A percentile compares a stretch with the other conserved stretches of the same genome.
Conservation (phyloP, 2,797 vertebrate genomes). For the Cheracebus regulus region DNA sequence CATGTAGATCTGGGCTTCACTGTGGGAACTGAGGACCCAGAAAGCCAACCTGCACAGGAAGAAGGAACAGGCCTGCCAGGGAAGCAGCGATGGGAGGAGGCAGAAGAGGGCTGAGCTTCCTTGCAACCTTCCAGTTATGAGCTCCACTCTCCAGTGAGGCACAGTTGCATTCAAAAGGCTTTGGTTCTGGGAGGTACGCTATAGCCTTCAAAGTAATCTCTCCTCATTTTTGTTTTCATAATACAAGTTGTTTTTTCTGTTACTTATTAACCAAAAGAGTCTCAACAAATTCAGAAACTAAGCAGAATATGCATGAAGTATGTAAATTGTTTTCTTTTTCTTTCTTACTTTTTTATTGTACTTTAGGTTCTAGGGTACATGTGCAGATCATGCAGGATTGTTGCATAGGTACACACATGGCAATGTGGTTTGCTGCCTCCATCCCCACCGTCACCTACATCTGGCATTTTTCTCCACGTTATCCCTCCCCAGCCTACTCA, state of each 20-base stretch:
- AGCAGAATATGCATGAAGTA: neutral
- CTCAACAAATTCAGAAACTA: neutral
- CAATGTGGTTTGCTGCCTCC: no score
- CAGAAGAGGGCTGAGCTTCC: rapidly evolving
- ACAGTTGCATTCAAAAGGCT: neutral
- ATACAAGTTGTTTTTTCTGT: neutral
- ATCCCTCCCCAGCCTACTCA: no score
- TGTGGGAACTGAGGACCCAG: neutral
- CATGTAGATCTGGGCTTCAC: neutral
- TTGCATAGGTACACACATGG: no score
- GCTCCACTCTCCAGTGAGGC: neutral
- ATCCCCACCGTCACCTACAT: no score
- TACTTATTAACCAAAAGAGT: neutral
- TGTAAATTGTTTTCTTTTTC: neutral
- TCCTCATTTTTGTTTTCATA: neutral
- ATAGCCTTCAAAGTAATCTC: neutral
- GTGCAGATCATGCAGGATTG: no score
- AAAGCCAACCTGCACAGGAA: neutral
- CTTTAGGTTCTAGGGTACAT: no score
- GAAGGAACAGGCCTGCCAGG: neutral
- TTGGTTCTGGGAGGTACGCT: neutral
- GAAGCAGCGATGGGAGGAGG: no score
- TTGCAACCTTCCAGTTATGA: neutral
- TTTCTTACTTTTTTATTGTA: no score
- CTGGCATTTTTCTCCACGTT: no score